Percentiles rank a stretch among this genome's conserved stretches.
phyloP scores from a whole-genome alignment of 2,888 invertebrate species.

The Malthinus seriepunctatus region DNA sequence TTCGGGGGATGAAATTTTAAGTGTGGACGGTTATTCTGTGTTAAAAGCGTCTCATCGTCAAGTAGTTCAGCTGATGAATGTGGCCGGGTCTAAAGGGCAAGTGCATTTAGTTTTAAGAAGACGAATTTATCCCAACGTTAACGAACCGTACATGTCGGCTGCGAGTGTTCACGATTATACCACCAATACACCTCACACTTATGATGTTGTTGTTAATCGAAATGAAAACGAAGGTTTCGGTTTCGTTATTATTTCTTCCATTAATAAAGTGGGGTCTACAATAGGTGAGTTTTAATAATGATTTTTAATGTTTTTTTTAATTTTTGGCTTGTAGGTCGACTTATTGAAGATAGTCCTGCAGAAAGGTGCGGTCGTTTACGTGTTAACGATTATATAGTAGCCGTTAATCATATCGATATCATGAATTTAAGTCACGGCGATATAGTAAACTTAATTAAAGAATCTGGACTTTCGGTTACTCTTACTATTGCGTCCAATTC shows the following conservation, averaged over 20 bases:
- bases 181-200: slow-evolving; percentile 59
- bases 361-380: slow-evolving; percentile 88
- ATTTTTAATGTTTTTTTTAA: too few relatives aligned
- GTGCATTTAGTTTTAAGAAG: slow-evolving; percentile 80
- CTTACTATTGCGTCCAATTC: slow-evolving; percentile 73
- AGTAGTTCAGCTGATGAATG: slow-evolving; percentile 90
- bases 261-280: slow-evolving; percentile 85
- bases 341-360: slow-evolving; percentile 95
- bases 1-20: slow-evolving; percentile 92
- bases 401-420: slow-evolving; percentile 92
- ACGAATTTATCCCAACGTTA: slow-evolving; percentile 28
- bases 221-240: slow-evolving; percentile 97
- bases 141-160: slow-evolving; percentile 21
- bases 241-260: slow-evolving; percentile 96
- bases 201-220: slow-evolving; percentile 89
- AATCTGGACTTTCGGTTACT: slow-evolving; percentile 89
- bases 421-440: slow-evolving; percentile 93
- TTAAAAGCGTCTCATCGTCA: slow-evolving; percentile 87
- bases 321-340: slow-evolving; percentile 68
- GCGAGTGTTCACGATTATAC: slow-evolving; percentile 29
- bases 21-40: slow-evolving; percentile 77
- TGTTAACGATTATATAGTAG: slow-evolving; percentile 94
- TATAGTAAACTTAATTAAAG: slow-evolving; percentile 96
- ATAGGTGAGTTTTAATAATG: slow-evolving; percentile 68
- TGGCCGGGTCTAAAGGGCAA: slow-evolving; percentile 84